Percentiles rank a stretch among this genome's conserved stretches.
Conservation (phyloP, 1,140 invertebrate species). For the Meloidogyne hapla region DNA sequence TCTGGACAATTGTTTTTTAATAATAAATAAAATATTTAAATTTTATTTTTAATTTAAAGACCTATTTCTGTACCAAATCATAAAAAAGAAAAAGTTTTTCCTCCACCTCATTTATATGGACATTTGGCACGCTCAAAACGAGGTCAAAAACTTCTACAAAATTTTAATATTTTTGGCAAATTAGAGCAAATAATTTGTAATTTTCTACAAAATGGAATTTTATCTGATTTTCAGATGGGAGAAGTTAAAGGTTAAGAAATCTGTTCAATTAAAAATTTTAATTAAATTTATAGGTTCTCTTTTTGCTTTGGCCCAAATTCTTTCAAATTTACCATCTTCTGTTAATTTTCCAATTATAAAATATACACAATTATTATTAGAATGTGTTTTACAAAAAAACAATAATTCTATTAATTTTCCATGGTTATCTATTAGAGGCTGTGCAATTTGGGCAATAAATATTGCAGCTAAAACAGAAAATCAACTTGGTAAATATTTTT, state of each 20-base stretch:
- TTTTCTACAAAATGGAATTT: constrained; percentile 6
- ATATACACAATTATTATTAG: background rate
- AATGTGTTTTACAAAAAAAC: constrained; percentile 10
- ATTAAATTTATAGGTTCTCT: constrained; percentile 3
- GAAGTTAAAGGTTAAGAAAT: background rate
- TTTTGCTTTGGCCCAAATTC: constrained; percentile 15
- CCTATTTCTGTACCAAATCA: background rate
- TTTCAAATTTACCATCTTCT: constrained; percentile 10
- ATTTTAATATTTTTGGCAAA: background rate
- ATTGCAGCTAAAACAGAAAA: constrained; percentile 10
- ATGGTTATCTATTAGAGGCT: constrained; percentile 13
- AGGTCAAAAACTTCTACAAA: background rate
- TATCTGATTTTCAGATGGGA: background rate
- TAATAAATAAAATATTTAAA: background rate
- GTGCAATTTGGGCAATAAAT: constrained; percentile 26
- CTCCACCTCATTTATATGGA: constrained; percentile 20
- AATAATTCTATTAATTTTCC: background rate
- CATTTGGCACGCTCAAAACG: constrained; percentile 16
- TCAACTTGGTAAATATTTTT: background rate
- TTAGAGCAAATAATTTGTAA: background rate
- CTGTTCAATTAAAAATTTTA: background rate
- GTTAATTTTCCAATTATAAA: background rate
- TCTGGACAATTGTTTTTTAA: constrained; percentile 7
- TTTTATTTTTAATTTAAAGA: background rate
- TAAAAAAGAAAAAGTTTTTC: background rate